Evolutionary conservation across 2,888 invertebrate species (phyloP).

Genomic region (Papilio demoleus): DNA sequence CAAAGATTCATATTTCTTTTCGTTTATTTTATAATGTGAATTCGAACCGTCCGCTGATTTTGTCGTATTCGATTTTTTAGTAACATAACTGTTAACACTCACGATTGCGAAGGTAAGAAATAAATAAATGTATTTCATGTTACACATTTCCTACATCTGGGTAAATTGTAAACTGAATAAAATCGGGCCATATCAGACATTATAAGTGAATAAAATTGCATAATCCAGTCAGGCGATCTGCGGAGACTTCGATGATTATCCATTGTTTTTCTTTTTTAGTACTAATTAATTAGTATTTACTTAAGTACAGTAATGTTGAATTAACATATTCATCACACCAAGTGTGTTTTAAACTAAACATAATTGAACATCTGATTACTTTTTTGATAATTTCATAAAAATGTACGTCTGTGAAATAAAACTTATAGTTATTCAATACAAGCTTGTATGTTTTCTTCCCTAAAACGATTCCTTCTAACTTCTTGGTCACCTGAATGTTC

Average conservation of each 20-base stretch:
- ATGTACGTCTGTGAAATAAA: neutral
- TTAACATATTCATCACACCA: neutral
- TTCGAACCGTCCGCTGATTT: neutral
- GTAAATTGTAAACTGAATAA: slow-evolving; percentile 55
- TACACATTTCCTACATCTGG: slow-evolving; percentile 41
- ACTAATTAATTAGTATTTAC: neutral
- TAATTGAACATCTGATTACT: neutral
- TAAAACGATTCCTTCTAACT: neutral
- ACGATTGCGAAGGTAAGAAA: slow-evolving; percentile 44
- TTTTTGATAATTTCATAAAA: neutral
- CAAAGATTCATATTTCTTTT: slow-evolving; percentile 46
- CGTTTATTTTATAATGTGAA: slow-evolving; percentile 41
- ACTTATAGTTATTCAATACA: neutral
- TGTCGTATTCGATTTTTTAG: slow-evolving; percentile 41
- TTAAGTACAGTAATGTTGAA: neutral
- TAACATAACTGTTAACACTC: slow-evolving; percentile 46
- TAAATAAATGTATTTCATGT: slow-evolving; percentile 56
- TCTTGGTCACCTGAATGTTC: neutral
- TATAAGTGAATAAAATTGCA: slow-evolving; percentile 60
- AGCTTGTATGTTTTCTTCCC: neutral
- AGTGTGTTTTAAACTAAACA: neutral
- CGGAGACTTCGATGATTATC: slow-evolving; percentile 53
- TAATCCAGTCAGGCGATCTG: slow-evolving; percentile 56
- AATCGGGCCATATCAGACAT: slow-evolving; percentile 47
- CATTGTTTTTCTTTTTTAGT: slow-evolving; percentile 38